phyloP scores from a whole-genome alignment of 2,113 vertebrate genomes.

The Sciurus niger region DNA sequence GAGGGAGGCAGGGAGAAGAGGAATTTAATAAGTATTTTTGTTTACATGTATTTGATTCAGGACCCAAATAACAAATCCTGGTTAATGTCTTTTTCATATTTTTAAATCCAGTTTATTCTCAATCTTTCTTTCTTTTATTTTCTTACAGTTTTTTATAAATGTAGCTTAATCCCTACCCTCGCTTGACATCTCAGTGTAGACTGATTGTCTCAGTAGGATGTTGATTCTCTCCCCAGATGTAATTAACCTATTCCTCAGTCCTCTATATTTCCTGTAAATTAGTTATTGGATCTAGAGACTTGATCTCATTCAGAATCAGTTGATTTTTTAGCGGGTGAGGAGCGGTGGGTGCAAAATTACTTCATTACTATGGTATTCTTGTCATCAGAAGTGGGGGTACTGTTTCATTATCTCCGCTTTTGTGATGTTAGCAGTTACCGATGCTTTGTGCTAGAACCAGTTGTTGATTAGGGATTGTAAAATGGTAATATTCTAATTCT shows the following conservation, averaged over 20 bases:
- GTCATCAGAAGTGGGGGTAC: neutral
- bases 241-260: conserved; percentile 38
- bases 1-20: no score
- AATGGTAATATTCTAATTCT: conserved; percentile 10
- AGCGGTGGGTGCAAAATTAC: neutral
- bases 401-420: neutral
- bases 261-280: neutral
- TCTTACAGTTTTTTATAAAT: neutral
- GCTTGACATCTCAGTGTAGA: neutral
- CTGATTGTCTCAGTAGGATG: neutral
- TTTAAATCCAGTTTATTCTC: neutral
- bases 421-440: neutral
- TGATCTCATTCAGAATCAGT: conserved; percentile 19
- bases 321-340: neutral
- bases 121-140: neutral
- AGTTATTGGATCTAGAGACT: neutral
- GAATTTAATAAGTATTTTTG: neutral
- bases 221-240: neutral
- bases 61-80: neutral
- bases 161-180: neutral
- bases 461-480: neutral
- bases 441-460: neutral
- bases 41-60: conserved; percentile 42
- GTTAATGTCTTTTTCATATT: neutral
- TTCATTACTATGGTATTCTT: neutral